phyloP scores from a whole-genome alignment of 1,140 invertebrate species.

The Aplysia californica region DNA sequence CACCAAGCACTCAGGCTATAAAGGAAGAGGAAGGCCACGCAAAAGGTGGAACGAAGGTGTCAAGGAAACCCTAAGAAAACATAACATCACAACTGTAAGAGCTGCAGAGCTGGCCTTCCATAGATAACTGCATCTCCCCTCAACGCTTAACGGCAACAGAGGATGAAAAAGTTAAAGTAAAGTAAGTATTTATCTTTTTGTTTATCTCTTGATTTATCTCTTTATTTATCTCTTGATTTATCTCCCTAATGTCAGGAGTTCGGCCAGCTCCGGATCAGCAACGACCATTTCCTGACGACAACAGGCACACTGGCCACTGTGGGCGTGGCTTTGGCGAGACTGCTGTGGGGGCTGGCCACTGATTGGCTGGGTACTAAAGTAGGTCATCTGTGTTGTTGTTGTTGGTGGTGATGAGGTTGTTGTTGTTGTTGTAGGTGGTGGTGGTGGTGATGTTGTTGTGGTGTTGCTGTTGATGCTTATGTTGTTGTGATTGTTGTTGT shows the following conservation, averaged over 20 bases:
- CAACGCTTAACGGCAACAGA: too few relatives aligned
- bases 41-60: too few relatives aligned
- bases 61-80: too few relatives aligned
- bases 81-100: too few relatives aligned
- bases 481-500: too few relatives aligned
- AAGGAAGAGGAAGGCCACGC: background rate
- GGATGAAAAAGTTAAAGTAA: too few relatives aligned
- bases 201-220: too few relatives aligned
- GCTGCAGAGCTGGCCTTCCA: too few relatives aligned
- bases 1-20: too few relatives aligned
- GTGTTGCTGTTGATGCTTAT: background rate
- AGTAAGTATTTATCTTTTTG: too few relatives aligned
- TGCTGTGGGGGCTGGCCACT: conserved; percentile 22
- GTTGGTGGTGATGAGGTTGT: background rate
- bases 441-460: background rate
- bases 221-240: background rate
- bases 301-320: conserved; percentile 31
- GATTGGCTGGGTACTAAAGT: conserved; percentile 34
- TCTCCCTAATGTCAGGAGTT: conserved; percentile 27
- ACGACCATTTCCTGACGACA: conserved; percentile 35
- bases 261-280: conserved; percentile 21
- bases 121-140: too few relatives aligned
- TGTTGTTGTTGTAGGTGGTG: too few relatives aligned
- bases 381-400: background rate
- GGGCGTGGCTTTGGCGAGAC: conserved; percentile 24